Conservation (phyloP, 2,113 vertebrate species). For the Atlantisia rogersi region DNA sequence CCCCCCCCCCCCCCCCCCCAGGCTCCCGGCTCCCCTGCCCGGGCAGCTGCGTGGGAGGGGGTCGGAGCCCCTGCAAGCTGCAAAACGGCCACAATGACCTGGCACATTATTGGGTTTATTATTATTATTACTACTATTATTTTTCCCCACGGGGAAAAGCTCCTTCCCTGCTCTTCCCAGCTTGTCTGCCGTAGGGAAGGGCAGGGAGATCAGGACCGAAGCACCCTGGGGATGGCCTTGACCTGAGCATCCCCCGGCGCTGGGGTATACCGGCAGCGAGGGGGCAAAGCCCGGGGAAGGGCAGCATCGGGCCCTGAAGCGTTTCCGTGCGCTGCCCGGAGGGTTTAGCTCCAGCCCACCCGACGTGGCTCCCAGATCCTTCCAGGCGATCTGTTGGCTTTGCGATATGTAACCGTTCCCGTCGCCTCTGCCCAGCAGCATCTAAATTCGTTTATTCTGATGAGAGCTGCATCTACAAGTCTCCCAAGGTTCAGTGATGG, state of each 20-base stretch:
- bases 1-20: neutral
- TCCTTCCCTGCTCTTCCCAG: neutral
- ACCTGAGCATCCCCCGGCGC: neutral
- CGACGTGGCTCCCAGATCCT: neutral
- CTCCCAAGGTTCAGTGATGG: conserved; percentile 48
- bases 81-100: neutral
- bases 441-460: conserved; percentile 42
- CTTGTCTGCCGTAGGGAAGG: fast-evolving
- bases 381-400: neutral
- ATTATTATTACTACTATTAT: neutral
- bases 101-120: neutral
- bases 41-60: neutral
- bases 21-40: fast-evolving
- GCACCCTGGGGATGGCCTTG: neutral
- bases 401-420: neutral
- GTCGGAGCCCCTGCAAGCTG: neutral
- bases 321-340: neutral
- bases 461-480: neutral
- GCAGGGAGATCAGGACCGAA: neutral
- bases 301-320: neutral
- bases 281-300: neutral
- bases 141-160: neutral
- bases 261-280: neutral
- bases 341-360: neutral
- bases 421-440: neutral